Evolutionary conservation across 2,113 vertebrate genomes (phyloP).

Genomic region (Ochotona curzoniae): DNA sequence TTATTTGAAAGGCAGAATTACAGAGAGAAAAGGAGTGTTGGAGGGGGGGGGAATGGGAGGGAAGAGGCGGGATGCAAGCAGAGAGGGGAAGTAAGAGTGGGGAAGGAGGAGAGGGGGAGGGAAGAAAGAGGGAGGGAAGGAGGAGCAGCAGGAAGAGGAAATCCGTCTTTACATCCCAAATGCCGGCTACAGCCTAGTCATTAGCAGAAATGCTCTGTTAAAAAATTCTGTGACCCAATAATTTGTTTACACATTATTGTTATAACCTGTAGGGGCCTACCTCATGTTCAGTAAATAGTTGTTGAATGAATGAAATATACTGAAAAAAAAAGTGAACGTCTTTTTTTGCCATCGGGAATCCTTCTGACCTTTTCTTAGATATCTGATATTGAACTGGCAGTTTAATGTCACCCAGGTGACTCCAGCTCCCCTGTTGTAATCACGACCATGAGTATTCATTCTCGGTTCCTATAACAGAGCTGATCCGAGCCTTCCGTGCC

Average conservation of each 20-base stretch:
- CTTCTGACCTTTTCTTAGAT: background rate
- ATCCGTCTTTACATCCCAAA: no score
- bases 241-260: constrained; percentile 10
- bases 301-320: background rate
- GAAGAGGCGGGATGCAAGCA: no score
- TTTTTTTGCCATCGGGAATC: constrained; percentile 35
- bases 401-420: background rate
- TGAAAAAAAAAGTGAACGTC: constrained; percentile 1
- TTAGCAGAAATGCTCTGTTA: constrained; percentile 1
- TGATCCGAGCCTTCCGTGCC: background rate
- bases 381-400: background rate
- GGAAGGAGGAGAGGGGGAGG: no score
- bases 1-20: no score
- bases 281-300: background rate
- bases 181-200: background rate
- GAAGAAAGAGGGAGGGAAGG: no score
- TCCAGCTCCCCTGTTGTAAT: background rate
- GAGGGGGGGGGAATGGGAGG: no score
- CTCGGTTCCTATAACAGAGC: background rate
- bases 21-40: no score
- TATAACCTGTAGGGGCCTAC: background rate
- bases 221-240: background rate
- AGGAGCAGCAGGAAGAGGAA: no score
- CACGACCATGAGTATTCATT: background rate
- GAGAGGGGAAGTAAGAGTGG: no score